Conservation (phyloP, 2,113 vertebrate species). For the Callaeas wilsoni region DNA sequence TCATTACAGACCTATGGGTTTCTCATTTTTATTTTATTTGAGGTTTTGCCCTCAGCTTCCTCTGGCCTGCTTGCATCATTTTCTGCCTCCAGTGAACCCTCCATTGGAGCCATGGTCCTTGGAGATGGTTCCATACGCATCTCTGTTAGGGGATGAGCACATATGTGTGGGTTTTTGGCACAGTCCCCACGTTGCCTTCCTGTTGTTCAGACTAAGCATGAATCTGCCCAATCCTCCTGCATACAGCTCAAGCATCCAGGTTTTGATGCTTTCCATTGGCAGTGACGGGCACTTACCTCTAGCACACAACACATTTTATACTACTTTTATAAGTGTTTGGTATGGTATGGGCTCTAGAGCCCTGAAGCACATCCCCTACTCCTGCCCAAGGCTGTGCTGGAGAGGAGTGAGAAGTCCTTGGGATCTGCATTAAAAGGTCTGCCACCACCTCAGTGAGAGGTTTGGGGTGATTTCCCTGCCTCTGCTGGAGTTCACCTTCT, state of each 20-base stretch:
- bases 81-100: neutral
- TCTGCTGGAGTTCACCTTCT: neutral
- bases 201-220: neutral
- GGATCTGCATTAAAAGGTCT: neutral
- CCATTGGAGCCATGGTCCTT: neutral
- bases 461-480: neutral
- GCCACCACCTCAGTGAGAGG: neutral
- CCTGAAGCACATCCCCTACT: neutral
- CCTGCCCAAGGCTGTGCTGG: neutral
- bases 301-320: neutral
- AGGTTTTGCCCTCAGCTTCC: neutral
- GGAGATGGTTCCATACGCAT: neutral
- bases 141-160: neutral
- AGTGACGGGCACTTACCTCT: neutral
- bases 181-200: neutral
- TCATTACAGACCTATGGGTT: neutral
- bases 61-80: neutral
- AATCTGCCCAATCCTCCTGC: neutral
- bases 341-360: neutral
- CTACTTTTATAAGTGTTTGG: neutral
- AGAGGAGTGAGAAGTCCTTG: neutral
- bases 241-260: neutral
- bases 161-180: accelerated
- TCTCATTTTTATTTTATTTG: neutral
- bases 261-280: neutral